Conservation (phyloP, 1,140 invertebrate species). For the Rhyacophila brunnea region DNA sequence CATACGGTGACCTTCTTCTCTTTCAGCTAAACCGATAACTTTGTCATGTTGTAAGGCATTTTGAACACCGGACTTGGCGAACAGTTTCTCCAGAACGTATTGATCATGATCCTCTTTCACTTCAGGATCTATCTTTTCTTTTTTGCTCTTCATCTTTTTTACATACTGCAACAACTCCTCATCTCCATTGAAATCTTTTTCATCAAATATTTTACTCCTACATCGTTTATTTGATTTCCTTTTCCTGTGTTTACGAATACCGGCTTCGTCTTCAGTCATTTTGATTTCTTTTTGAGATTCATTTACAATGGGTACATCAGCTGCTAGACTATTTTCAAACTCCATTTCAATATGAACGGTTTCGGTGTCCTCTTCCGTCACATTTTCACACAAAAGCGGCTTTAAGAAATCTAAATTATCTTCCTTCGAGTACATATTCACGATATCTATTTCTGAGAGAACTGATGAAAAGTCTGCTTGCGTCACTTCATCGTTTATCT, state of each 20-base stretch:
- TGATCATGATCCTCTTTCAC: slow-evolving; percentile 47
- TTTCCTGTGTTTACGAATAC: slow-evolving; percentile 21
- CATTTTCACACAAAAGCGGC: slow-evolving; percentile 43
- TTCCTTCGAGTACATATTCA: slow-evolving; percentile 49
- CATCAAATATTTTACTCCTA: slow-evolving; percentile 19
- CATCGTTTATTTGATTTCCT: slow-evolving; percentile 31
- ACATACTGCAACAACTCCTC: slow-evolving; percentile 17
- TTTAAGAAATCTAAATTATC: slow-evolving; percentile 50
- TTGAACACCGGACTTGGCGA: slow-evolving; percentile 57
- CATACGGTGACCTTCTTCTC: slow-evolving; percentile 49
- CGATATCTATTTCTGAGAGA: slow-evolving; percentile 55
- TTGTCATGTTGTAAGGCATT: slow-evolving; percentile 59
- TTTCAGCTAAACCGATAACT: slow-evolving; percentile 53
- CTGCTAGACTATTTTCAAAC: neutral
- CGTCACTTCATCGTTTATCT: slow-evolving; percentile 54
- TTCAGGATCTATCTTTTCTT: slow-evolving; percentile 9
- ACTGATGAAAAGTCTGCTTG: slow-evolving; percentile 55
- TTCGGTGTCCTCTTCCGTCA: slow-evolving; percentile 5
- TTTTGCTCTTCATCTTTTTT: slow-evolving; percentile 15
- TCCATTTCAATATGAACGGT: slow-evolving; percentile 18
- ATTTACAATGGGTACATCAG: neutral
- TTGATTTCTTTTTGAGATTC: neutral
- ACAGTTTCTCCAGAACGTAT: slow-evolving; percentile 59
- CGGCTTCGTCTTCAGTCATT: slow-evolving; percentile 15
- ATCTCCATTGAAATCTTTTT: slow-evolving; percentile 18